Evolutionary conservation across 2,888 invertebrate species (phyloP), one percentile per base, ranked within the genome.

Genomic region (Zele albiditarsus): DNA sequence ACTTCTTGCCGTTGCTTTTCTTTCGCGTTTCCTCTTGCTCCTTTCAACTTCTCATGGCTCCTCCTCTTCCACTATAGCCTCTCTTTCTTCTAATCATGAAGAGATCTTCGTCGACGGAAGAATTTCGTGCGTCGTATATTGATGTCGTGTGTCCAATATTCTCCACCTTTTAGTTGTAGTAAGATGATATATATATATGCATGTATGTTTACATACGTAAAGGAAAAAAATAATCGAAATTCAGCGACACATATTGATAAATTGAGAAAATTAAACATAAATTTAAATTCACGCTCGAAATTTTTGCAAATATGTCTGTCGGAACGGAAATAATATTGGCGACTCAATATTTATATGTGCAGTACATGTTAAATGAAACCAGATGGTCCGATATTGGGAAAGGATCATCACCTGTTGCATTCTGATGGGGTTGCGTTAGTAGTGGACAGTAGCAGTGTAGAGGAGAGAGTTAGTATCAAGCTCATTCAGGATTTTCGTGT

Each of bases 321-420:
- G n/a, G n/a, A n/a, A n/a, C n/a, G n/a, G n/a, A n/a, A n/a, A n/a
- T n/a, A n/a, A n/a, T 49, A n/a, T n/a, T 49, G 5, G 3, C 20
- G 49, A 20, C 23, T 53, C 53, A 10, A 53, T 53, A 53, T 4
- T 3, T 20, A 23, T 20, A 8, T 20, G 38, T 0, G 8, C 20
- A 53, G 23, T n/a, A 20, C 3, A 60, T 27, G 60, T 2, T 25
- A 4, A 60, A 28, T 60, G 4, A 2, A 67, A 69, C 78, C 74
- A 78, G 76, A 77, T 82, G 83, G 86, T 84, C 85, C 85, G 88
- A 88, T 88, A 89, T 88, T 85, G 89, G 85, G 88, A 88, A 88
- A 86, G 87, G 84, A 88, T 88, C 85, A 84, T 85, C 86, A 86
- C 85, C 89, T 89, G 89, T 89, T 89, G 89, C 89, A 80, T 84